Percentiles rank a stretch among this genome's conserved stretches.
phyloP scores from a whole-genome alignment of 1,140 invertebrate species.

The Branchinecta lindahli region DNA sequence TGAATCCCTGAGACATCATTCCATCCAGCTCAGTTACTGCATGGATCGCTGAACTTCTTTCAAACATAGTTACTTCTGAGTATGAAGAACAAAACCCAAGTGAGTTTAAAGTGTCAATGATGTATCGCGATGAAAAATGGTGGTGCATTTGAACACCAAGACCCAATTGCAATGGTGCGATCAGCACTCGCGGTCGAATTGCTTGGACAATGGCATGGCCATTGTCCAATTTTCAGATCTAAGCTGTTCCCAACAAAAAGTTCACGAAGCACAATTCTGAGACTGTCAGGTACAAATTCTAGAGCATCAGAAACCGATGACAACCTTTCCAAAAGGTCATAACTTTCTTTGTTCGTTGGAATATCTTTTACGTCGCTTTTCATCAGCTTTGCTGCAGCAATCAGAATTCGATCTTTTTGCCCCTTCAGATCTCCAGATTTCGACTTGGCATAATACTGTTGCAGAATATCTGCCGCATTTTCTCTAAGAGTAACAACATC shows the following conservation, averaged over 20 bases:
- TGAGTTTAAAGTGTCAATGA: slow-evolving; percentile 1
- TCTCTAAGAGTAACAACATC: slow-evolving; percentile 14
- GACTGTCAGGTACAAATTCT: neutral
- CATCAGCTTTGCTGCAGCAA: slow-evolving; percentile 14
- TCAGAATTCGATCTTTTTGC: slow-evolving; percentile 8
- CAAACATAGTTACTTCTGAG: slow-evolving; percentile 12
- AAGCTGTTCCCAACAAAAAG: neutral
- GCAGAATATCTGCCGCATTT: slow-evolving; percentile 8
- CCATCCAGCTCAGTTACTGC: neutral
- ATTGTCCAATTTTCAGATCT: neutral
- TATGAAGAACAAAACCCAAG: slow-evolving; percentile 16
- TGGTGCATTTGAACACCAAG: slow-evolving; percentile 10
- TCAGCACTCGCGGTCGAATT: neutral
- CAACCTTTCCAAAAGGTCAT: neutral
- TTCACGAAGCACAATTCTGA: slow-evolving; percentile 3
- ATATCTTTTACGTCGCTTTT: slow-evolving; percentile 11
- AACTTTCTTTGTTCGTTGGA: neutral
- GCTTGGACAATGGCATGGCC: slow-evolving; percentile 6
- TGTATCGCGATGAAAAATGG: neutral
- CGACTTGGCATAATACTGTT: neutral
- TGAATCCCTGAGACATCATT: neutral
- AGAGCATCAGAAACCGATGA: neutral
- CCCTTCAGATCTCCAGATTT: slow-evolving; percentile 4
- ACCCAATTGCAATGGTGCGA: slow-evolving; percentile 12
- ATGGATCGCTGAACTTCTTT: slow-evolving; percentile 12